Percentiles rank a stretch among this genome's conserved stretches.
These are phyloP conservation scores for Aphis craccivora DNA, from an alignment of 1,140 invertebrate genomes.

Conservation along the genomic window DNA sequence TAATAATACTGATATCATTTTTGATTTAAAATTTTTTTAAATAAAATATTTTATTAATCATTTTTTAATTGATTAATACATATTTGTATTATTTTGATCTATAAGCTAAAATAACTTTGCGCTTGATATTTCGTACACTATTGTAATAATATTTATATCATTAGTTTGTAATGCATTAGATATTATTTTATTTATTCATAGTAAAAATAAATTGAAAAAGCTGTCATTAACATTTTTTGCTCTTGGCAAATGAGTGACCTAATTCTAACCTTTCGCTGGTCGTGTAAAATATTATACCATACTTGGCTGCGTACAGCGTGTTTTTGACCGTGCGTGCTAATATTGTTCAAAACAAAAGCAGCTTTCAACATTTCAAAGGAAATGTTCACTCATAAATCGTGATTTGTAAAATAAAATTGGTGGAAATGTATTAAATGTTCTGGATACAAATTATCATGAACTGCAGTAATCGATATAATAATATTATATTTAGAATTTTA, in stretches of 20 bases:
- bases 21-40: neutral
- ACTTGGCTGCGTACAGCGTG: slow-evolving; percentile 8
- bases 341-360: slow-evolving; percentile 27
- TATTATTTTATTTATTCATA: neutral
- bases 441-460: neutral
- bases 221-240: slow-evolving; percentile 29
- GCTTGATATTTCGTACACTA: neutral
- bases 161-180: neutral
- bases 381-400: slow-evolving; percentile 23
- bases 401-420: neutral
- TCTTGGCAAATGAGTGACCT: slow-evolving; percentile 23
- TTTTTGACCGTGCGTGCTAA: slow-evolving; percentile 45
- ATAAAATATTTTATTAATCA: neutral
- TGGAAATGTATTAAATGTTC: neutral
- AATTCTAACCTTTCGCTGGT: slow-evolving; percentile 1
- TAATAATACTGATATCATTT: neutral
- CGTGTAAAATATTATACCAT: slow-evolving; percentile 31
- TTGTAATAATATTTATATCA: neutral
- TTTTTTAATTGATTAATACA: neutral
- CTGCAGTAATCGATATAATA: neutral
- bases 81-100: neutral
- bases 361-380: neutral
- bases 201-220: slow-evolving; percentile 12
- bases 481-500: neutral
- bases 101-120: neutral